Percentiles rank a stretch among this genome's conserved stretches.
These are phyloP conservation scores for Epinephelus moara DNA, from an alignment of 2,113 vertebrate genomes.

Conservation along the genomic window DNA sequence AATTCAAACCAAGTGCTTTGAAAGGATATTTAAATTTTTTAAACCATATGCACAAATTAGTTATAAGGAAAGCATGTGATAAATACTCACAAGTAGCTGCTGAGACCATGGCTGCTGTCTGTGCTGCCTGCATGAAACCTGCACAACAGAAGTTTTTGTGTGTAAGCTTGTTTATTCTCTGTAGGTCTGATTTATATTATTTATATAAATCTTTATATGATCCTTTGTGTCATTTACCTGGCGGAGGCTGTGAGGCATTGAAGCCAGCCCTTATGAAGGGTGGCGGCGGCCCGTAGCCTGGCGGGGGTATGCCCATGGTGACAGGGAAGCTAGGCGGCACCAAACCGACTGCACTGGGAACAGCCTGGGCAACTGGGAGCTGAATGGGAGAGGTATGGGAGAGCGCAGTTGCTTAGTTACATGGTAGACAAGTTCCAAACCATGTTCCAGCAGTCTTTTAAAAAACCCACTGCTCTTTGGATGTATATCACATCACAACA, in stretches of 20 bases:
- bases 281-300: conserved; percentile 95
- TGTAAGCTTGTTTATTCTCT: background rate
- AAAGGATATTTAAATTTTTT: background rate
- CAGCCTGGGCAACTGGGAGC: conserved; percentile 94
- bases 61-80: background rate
- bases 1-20: background rate
- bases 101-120: conserved; percentile 84
- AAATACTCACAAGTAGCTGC: conserved; percentile 89
- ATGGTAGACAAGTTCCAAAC: background rate
- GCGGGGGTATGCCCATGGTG: conserved; percentile 95
- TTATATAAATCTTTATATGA: background rate
- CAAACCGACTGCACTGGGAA: conserved; percentile 92
- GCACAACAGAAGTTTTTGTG: background rate
- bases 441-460: background rate
- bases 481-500: background rate
- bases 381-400: conserved; percentile 61
- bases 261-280: conserved; percentile 93
- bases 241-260: conserved; percentile 95
- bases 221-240: conserved; percentile 84
- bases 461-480: background rate
- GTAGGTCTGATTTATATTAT: background rate
- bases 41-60: background rate
- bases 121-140: conserved; percentile 95
- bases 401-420: background rate
- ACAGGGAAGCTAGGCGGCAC: conserved; percentile 95